These are phyloP conservation scores for Callinectes sapidus DNA, from an alignment of 2,888 invertebrate species.

Conservation along the genomic window DNA sequence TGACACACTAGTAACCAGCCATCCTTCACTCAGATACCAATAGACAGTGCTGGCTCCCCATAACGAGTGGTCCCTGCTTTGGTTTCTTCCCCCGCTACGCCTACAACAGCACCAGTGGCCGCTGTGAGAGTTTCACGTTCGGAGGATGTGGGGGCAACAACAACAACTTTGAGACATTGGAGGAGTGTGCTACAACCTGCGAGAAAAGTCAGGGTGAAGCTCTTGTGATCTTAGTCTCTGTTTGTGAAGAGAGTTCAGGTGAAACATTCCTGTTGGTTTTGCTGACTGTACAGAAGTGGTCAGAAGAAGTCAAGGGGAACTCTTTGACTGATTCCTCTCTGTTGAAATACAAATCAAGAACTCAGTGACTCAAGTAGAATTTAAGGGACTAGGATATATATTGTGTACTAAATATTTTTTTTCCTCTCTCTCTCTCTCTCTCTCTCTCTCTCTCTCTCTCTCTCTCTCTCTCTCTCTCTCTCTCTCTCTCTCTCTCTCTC, in stretches of 20 bases:
- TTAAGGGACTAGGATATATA: too few relatives aligned
- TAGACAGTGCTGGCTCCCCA: not conserved
- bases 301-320: too few relatives aligned
- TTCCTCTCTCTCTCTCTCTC: not conserved
- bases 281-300: too few relatives aligned
- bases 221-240: not conserved
- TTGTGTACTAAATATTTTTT: not conserved
- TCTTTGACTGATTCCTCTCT: too few relatives aligned
- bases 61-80: not conserved
- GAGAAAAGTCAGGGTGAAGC: not conserved
- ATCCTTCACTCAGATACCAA: not conserved
- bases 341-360: too few relatives aligned
- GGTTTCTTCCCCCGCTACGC: not conserved
- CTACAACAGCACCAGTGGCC: not conserved
- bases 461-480: constrained; percentile 8
- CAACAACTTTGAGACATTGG: constrained; percentile 51
- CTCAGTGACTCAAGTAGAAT: too few relatives aligned
- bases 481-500: constrained; percentile 7
- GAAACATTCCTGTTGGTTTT: too few relatives aligned
- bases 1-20: not conserved
- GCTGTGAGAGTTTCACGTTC: constrained; percentile 41
- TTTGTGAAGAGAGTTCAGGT: too few relatives aligned
- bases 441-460: too few relatives aligned
- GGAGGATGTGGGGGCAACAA: constrained; percentile 58
- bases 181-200: constrained; percentile 35